phyloP scores from a whole-genome alignment of 2,888 invertebrate species.

The Litoditis marina region DNA sequence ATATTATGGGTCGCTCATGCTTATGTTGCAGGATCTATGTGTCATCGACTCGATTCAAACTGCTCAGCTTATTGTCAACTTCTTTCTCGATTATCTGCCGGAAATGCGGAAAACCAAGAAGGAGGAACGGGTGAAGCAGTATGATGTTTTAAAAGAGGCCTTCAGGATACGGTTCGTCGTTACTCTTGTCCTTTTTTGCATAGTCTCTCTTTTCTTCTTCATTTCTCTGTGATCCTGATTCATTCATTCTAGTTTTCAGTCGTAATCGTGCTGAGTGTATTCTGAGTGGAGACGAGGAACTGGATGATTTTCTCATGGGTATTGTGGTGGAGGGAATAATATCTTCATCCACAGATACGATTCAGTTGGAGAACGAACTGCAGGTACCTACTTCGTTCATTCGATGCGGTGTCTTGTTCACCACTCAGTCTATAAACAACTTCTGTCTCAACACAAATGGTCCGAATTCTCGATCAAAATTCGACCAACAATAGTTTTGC shows the following conservation, averaged over 20 bases:
- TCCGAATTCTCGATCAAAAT: too few relatives aligned
- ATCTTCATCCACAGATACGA: conserved; percentile 8
- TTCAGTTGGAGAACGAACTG: too few relatives aligned
- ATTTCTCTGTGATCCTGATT: neutral
- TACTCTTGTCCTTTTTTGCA: too few relatives aligned
- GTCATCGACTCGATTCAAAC: conserved; percentile 1
- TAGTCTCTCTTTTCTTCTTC: too few relatives aligned
- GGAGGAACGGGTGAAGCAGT: neutral
- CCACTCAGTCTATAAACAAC: too few relatives aligned
- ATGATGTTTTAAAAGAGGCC: conserved; percentile 1
- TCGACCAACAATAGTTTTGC: too few relatives aligned
- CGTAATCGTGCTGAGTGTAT: conserved; percentile 24
- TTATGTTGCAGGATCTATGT: conserved; percentile 8
- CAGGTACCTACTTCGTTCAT: too few relatives aligned
- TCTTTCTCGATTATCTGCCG: conserved; percentile 12
- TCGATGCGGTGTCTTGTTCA: too few relatives aligned
- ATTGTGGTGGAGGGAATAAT: conserved; percentile 39
- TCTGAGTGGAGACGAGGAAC: conserved; percentile 48
- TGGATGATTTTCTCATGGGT: conserved; percentile 50
- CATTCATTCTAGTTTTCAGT: conserved; percentile 22
- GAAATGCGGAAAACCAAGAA: neutral
- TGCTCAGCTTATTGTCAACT: conserved; percentile 8
- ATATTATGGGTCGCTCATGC: too few relatives aligned
- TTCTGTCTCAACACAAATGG: too few relatives aligned
- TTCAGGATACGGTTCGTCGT: conserved; percentile 8